Evolutionary conservation across 2,113 vertebrate species (phyloP).

Genomic region (Euleptes europaea): DNA sequence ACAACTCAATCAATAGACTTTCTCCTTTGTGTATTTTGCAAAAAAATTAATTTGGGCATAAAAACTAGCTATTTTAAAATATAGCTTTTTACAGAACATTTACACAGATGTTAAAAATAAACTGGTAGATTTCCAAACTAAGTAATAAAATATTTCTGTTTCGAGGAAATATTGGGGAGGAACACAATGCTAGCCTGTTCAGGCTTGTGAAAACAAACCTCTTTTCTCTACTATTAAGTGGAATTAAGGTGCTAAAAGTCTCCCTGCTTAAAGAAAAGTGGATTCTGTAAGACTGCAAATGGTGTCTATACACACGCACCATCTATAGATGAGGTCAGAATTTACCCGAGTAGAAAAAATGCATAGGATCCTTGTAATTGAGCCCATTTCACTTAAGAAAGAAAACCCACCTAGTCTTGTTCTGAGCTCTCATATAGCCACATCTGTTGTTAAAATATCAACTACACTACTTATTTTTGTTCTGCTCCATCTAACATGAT

Average conservation of each 20-base stretch:
- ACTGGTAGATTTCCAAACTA: background rate
- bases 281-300: background rate
- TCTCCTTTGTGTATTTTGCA: background rate
- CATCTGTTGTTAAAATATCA: background rate
- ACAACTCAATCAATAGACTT: background rate
- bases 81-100: background rate
- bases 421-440: background rate
- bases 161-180: background rate
- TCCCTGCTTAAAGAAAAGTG: background rate
- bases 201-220: background rate
- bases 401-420: background rate
- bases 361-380: background rate
- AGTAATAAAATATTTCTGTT: background rate
- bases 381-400: background rate
- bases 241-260: background rate
- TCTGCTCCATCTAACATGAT: constrained; percentile 18
- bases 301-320: background rate
- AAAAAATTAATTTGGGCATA: background rate
- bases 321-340: background rate
- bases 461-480: background rate
- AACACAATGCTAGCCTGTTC: background rate
- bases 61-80: background rate
- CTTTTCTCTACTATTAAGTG: background rate
- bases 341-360: background rate
- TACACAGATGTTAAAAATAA: background rate